Conservation (phyloP, 2,888 invertebrate genomes). For the Lasioglossum lativentre region DNA sequence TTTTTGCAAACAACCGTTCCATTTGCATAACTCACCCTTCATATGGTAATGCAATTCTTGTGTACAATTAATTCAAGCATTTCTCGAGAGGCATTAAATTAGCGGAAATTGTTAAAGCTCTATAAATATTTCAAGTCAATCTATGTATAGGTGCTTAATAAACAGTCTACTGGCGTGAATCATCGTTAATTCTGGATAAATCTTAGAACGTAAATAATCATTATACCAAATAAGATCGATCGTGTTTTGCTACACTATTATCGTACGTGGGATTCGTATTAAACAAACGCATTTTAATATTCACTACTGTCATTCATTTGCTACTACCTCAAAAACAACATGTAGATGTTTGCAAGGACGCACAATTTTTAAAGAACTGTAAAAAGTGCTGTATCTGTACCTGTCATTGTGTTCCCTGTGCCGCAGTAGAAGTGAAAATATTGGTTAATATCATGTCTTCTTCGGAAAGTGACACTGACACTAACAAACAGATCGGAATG, state of each 20-base stretch:
- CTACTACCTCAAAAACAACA: constrained; percentile 4
- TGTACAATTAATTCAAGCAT: constrained; percentile 3
- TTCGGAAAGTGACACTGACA: constrained; percentile 25
- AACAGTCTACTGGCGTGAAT: constrained; percentile 6
- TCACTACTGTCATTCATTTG: not conserved
- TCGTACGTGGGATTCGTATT: not conserved
- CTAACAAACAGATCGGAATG: constrained; percentile 23
- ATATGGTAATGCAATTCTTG: not conserved
- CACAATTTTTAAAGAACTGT: constrained; percentile 13
- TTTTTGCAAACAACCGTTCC: no score
- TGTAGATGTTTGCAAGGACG: constrained; percentile 16
- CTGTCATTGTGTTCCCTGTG: constrained; percentile 81
- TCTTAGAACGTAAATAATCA: not conserved
- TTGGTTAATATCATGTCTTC: constrained; percentile 72
- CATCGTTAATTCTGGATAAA: not conserved
- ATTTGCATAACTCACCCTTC: not conserved
- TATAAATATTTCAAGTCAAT: not conserved
- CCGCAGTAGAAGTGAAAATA: constrained; percentile 79
- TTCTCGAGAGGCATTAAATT: not conserved
- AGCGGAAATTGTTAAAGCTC: not conserved
- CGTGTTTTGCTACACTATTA: not conserved
- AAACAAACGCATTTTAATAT: constrained; percentile 8
- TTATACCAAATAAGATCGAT: not conserved
- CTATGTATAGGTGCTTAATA: constrained; percentile 1
- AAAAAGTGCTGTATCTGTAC: constrained; percentile 69